Base-by-base conservation (phyloP, 2,888 invertebrate genomes). In the Beris chalybata region DNA sequence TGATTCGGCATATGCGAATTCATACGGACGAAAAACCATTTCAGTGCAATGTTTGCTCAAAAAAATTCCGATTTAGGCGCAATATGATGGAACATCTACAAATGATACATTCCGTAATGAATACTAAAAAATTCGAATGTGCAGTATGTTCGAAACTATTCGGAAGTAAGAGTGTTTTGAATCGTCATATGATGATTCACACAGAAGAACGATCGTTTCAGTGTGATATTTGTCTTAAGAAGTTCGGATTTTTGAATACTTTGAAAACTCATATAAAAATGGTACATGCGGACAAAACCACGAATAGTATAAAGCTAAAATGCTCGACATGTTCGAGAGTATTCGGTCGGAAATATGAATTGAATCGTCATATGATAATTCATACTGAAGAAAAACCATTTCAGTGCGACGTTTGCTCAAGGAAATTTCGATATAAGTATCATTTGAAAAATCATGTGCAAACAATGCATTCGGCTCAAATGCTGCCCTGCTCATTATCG, bases 51-150 rank as follows among this genome's bases (percentile, higher is more conserved):
- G n/a, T 22, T 31, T 61, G 61, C 3, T 3, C 59, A 15, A 30
- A 59, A 22, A 48, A 31, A 11, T 59, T 59, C 32, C 47, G 50
- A 13, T 59, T 48, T 15, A 59, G 50, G 31, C 59, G 50, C 15
- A 59, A 48, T 32, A 31, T 59, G 15, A 47, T 48, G 29, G 11
- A 48, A 15, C 59, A 59, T 22, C 13, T 59, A 38, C 30, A 48
- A 30, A 50, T 38, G 15, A 59, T 15, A 6, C 59, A 59, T 15
- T n/a, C 11, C 31, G 13, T 2, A n/a, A 13, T 4, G 7, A 52
- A 5, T 7, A 22, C 3, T 7, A 57, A 29, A 7, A 9, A 22
- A 4, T 45, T 30, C 15, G 50, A 59, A 59, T 61, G 61, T 43
- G 50, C 31, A 15, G 7, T 61, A n/a, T 61, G 61, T 43, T 15